phyloP scores from a whole-genome alignment of 37 sponge, comb jelly and placozoan genomes.

The Geodia barretti region DNA sequence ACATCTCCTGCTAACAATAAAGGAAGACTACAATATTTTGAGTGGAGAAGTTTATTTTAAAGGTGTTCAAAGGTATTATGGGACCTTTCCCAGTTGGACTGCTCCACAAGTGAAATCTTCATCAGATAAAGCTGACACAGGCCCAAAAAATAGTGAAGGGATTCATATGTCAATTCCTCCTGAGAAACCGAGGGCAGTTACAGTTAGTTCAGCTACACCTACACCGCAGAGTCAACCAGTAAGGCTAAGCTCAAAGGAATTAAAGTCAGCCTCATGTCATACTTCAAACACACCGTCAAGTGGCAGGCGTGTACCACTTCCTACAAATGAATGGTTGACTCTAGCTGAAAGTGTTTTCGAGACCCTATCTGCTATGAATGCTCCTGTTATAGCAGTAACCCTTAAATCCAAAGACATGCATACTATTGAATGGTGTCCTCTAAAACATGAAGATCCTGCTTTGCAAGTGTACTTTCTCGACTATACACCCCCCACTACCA shows the following conservation, averaged over 20 bases:
- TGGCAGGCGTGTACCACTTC: too few species aligned
- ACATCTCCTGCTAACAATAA: slow-evolving; percentile 18
- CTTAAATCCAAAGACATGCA: not conserved
- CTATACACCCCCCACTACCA: too few species aligned
- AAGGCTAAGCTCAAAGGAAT: too few species aligned
- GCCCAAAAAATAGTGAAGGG: too few species aligned
- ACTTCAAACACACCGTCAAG: too few species aligned
- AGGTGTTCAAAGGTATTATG: slow-evolving; percentile 28
- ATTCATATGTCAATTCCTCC: too few species aligned
- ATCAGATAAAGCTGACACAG: too few species aligned
- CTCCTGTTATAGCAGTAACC: not conserved
- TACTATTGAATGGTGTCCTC: slow-evolving; percentile 11
- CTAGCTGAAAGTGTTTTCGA: slow-evolving; percentile 9
- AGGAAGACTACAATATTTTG: not conserved
- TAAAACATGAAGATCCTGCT: not conserved
- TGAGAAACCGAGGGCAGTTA: not conserved
- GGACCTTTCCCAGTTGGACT: slow-evolving; percentile 39
- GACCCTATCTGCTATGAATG: slow-evolving; percentile 3
- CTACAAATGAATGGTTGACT: not conserved
- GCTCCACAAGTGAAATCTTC: too few species aligned
- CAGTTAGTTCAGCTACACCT: not conserved
- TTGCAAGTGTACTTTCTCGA: slow-evolving; percentile 21
- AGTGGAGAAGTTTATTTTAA: not conserved
- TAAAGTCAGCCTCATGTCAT: too few species aligned
- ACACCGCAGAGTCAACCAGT: too few species aligned